Evolutionary conservation across 2,113 vertebrate genomes (phyloP).

Genomic region (Cisticola juncidis): DNA sequence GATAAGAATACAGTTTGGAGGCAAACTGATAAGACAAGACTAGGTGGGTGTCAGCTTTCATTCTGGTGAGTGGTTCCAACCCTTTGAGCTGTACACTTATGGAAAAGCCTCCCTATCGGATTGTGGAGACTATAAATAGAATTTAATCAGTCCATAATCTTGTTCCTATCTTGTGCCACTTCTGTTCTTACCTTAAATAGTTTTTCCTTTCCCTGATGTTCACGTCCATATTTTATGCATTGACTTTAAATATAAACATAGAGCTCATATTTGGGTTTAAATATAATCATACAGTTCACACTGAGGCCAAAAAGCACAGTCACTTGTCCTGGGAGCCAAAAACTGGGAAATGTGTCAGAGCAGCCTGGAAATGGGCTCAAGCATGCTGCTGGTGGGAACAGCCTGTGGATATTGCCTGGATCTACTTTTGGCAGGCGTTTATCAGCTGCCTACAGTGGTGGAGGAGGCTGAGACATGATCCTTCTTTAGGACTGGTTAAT

Average conservation of each 20-base stretch:
- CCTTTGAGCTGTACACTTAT: background rate
- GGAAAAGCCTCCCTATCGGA: background rate
- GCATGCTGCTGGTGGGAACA: background rate
- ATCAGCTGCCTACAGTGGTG: background rate
- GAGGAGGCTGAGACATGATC: background rate
- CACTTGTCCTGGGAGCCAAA: background rate
- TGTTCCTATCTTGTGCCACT: background rate
- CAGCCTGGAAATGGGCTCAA: background rate
- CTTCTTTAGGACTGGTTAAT: background rate
- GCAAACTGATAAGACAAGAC: background rate
- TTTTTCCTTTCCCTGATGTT: background rate
- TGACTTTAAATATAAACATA: background rate
- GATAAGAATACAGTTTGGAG: background rate
- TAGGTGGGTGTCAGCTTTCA: background rate
- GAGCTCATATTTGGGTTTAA: background rate
- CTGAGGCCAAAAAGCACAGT: background rate
- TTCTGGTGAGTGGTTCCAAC: background rate
- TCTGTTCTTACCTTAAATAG: background rate
- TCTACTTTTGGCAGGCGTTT: background rate
- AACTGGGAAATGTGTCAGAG: background rate
- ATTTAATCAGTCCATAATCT: background rate
- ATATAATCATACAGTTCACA: background rate
- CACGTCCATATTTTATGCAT: background rate
- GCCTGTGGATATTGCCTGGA: background rate
- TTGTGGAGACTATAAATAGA: background rate